These are phyloP conservation scores for Neomicropteryx cornuta DNA, from an alignment of 1,140 invertebrate species.

Conservation along the genomic window DNA sequence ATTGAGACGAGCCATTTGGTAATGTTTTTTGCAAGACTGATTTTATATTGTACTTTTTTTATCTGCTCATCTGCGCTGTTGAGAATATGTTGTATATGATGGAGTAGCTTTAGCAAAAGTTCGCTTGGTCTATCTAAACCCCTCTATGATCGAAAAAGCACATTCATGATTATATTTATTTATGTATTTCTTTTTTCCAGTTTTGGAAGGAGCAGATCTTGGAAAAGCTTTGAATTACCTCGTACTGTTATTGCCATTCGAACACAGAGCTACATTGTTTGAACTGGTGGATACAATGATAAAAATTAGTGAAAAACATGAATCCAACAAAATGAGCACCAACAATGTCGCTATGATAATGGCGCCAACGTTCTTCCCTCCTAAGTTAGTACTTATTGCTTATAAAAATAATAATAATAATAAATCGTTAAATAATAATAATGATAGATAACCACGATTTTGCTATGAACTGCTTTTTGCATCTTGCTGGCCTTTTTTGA, in stretches of 20 bases:
- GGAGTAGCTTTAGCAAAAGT: too few relatives aligned
- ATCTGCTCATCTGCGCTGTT: too few relatives aligned
- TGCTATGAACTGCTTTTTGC: too few relatives aligned
- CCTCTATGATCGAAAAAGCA: slow-evolving; percentile 4
- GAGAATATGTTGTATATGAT: too few relatives aligned
- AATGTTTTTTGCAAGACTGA: too few relatives aligned
- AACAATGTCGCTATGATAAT: slow-evolving; percentile 90
- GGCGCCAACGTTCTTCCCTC: slow-evolving; percentile 82
- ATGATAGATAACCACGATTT: too few relatives aligned
- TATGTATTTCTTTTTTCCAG: slow-evolving; percentile 25
- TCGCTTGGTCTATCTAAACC: too few relatives aligned
- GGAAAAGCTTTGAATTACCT: slow-evolving; percentile 65
- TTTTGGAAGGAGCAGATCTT: slow-evolving; percentile 41
- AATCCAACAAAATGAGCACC: slow-evolving; percentile 77
- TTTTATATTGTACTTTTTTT: too few relatives aligned
- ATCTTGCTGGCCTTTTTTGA: too few relatives aligned
- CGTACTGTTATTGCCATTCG: slow-evolving; percentile 68
- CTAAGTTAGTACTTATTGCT: slow-evolving; percentile 49
- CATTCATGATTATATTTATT: slow-evolving; percentile 5
- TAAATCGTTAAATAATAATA: too few relatives aligned
- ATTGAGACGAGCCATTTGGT: too few relatives aligned
- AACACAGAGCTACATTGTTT: slow-evolving; percentile 71
- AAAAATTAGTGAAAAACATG: slow-evolving; percentile 56
- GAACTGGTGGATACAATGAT: slow-evolving; percentile 65
- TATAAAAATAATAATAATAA: too few relatives aligned